Conservation (phyloP, 2,797 vertebrate species). For the Aeoliscus strigatus region DNA sequence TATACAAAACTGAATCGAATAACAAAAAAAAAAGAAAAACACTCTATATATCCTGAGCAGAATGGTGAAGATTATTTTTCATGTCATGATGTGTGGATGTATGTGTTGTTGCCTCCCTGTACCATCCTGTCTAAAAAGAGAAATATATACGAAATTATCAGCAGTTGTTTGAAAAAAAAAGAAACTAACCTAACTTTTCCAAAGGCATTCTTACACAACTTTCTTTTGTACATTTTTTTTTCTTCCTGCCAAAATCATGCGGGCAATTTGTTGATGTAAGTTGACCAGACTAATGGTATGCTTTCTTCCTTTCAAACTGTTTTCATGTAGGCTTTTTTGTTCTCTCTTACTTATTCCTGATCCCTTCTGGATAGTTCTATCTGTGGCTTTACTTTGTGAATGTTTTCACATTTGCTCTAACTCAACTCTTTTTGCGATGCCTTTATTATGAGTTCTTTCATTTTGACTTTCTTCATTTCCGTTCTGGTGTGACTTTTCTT, state of each 20-base stretch:
- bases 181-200: conserved; percentile 90
- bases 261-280: conserved; percentile 99
- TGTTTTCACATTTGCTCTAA: conserved; percentile 78
- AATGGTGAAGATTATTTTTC: conserved; percentile 92
- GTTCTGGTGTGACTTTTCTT: conserved; percentile 54
- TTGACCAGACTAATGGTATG: conserved; percentile 94
- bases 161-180: conserved; percentile 66
- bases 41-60: conserved; percentile 65
- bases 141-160: conserved; percentile 71
- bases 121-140: conserved; percentile 83
- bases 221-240: conserved; percentile 99
- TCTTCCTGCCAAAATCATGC: conserved; percentile 99
- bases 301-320: conserved; percentile 81
- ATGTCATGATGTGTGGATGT: conserved; percentile 99
- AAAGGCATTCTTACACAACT: conserved; percentile 99
- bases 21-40: conserved; percentile 58
- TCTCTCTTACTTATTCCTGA: conserved; percentile 69
- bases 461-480: conserved; percentile 49
- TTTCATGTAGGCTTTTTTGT: conserved; percentile 75
- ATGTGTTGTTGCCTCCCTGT: conserved; percentile 97
- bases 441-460: conserved; percentile 48
- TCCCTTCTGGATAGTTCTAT: conserved; percentile 77
- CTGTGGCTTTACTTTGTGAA: conserved; percentile 80
- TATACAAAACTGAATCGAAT: conserved; percentile 54
- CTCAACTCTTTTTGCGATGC: conserved; percentile 71